Base-by-base conservation (phyloP, 1,140 invertebrate genomes). In the Dufourea novaeangliae region DNA sequence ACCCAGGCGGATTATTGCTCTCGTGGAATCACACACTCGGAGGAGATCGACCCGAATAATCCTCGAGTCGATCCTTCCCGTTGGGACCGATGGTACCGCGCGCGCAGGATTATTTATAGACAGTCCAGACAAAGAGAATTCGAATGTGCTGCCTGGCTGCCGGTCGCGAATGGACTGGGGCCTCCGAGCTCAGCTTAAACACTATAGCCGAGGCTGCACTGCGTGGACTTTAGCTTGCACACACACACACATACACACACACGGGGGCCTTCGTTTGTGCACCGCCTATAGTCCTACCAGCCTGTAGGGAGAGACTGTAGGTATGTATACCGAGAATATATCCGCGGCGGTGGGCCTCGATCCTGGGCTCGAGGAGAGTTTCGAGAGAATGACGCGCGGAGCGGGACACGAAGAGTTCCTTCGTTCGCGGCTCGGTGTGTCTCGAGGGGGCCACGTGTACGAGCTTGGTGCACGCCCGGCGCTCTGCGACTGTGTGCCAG, bases 151-250 rank as follows among this genome's bases (percentile, higher is more conserved):
- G 87, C 86, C 83, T 78, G 88, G 82, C 68, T 90, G 88, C 79
- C 88, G 86, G 88, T 85, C 89, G 88, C 89, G 88, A 88, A 87
- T 89, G 82, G 78, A 90, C 89, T 90, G 88, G 83, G 20, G 46
- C 46, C 83, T 86, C 68, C 80, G n/a, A 82, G 34, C 44, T 66
- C 66, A 82, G 68, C 78, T 90, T 89, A 87, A 88, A 87, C 88
- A 83, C 80, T 85, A 77, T 80, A 85, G 80, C 83, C 77, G 68
- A 56, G 70, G 37, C 76, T 81, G 86, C 78, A 84, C 79, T 66
- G 73, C 66, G 73, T 76, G 69, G 87, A 88, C 83, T 87, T 82
- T 84, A 86, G 83, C 71, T 61, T 83, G 67, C 2, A 6, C 46
- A 50, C 46, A 20, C 46, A n/a, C n/a, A n/a, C n/a, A n/a, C n/a